Base-by-base conservation (phyloP, 2,113 vertebrate species). In the Leptodactylus fuscus region DNA sequence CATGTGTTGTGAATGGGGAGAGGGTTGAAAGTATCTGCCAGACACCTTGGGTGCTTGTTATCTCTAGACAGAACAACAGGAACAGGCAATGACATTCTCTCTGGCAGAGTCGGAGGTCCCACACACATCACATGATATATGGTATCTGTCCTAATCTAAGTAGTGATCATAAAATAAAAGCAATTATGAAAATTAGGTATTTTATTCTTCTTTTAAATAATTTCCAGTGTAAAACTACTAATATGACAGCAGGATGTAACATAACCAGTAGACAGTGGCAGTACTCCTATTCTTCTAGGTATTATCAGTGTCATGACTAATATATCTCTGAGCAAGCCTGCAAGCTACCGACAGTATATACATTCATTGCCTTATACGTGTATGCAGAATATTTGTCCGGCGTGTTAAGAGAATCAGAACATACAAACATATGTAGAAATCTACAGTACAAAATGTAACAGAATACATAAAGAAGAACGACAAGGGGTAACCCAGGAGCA, bases 151-250 rank as follows among this genome's bases (percentile, higher is more conserved):
- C n/a, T n/a, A n/a, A n/a, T n/a, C n/a, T n/a, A n/a, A n/a, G n/a
- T n/a, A n/a, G n/a, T n/a, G n/a, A n/a, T n/a, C n/a, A n/a, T n/a
- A n/a, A n/a, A n/a, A n/a, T n/a, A n/a, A n/a, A n/a, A n/a, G n/a
- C n/a, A 13, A 22, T 49, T 60, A 74, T 44, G 70, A 74, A 83
- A 51, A 74, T 18, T 74, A n/a, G 36, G 0, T 22, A 22, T 22
- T 82, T 83, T 74, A 58, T 75, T 81, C 16, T 46, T 74, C 69
- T 46, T n/a, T 82, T 83, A 75, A 74, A 83, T 75, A 83, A 75
- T 60, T 69, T 83, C 70, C 81, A 83, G 81, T 83, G 70, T 83
- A 75, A 60, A 75, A 83, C 46, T 48, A 74, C 49, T 18, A 75
- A 34, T 75, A 13, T n/a, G n/a, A 53, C 34, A 83, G 53, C 38